Evolutionary conservation across 2,797 vertebrate genomes (phyloP), one percentile per base, ranked within the genome.

Genomic region (Tamandua tetradactyla): DNA sequence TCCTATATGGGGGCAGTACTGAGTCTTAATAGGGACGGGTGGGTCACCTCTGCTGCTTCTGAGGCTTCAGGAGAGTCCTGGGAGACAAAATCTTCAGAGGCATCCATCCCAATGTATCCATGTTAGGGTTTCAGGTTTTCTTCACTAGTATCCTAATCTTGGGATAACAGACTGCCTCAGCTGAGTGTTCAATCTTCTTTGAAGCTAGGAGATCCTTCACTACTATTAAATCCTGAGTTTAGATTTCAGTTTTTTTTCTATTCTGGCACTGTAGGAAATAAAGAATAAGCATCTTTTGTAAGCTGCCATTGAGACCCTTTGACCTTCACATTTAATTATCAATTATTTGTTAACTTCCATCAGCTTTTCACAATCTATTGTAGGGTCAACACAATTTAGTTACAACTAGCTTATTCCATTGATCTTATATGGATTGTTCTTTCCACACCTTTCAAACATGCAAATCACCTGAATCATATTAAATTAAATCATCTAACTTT

Each of bases 401-500:
- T 78, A 52, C 49, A 61, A 23, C 23, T 1, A 66, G 75, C 2
- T 23, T 49, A n/a, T 89, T 66, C 32, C 49, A 32, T 27, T 79
- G 57, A 74, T 30, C 49, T 85, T 76, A 14, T 35, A 25, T 62
- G 20, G 5, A 8, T 61, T 55, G 1, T n/a, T 55, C 8, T 37
- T 18, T 12, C 42, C 62, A 52, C 12, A 12, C 3, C 47, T 90
- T 64, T 76, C 32, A 85, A 81, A 69, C 22, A 10, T 14, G 10
- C 14, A 14, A 49, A 49, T 49, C 47, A 49, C 14, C 42, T 82
- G 52, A 80, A 37, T 44, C 32, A 69, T 10, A 49, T 49, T 2
- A 49, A 49, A 49, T 32, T 40, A 78, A 95, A 74, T 86, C 71
- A 83, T 89, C 85, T 87, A 40, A 87, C 13, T 68, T n/a, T 62